Evolutionary conservation across 1,140 invertebrate species (phyloP), one percentile per base, ranked within the genome.

Genomic region (Charaxes varanes): DNA sequence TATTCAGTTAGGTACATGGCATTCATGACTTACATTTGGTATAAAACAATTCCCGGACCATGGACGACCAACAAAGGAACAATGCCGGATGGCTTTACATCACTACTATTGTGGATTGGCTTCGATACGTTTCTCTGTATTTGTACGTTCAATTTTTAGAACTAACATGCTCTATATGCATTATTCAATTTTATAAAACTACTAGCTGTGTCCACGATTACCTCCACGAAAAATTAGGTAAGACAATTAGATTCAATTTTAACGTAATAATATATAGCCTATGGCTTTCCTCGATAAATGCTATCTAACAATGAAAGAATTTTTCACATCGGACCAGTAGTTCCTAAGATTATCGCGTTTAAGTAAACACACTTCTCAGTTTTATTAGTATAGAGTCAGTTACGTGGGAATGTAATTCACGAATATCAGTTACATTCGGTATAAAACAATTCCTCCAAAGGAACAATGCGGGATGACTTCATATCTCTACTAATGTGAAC

Each of bases 401-500:
- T n/a, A n/a, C n/a, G n/a, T 71, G 77, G 68, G 71, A 71, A 71
- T 65, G 67, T 77, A 82, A 72, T 79, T 54, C 62, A 56, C 62
- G 74, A 78, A 79, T 74, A 74, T 82, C 74, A 79, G 74, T 82
- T 82, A 82, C 74, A 79, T 79, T 76, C 72, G 57, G 67, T 78
- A 78, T 73, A 79, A 82, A 80, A 82, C 78, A 80, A 82, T 79
- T 74, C 78, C 72, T 62, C 78, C 78, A 82, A 82, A 77, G 72
- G 78, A 79, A 79, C 78, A 78, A 82, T 81, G 61, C 65, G 53
- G 59, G 70, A 76, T 73, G 62, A 70, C 68, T 76, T 74, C 68
- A 66, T 60, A 65, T 69, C 76, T 68, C 71, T 76, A 68, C 70
- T 64, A 74, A 74, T 74, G 73, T 70, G 56, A 65, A 72, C 67